phyloP scores from a whole-genome alignment of 2,888 invertebrate species.

The Cepaea hortensis region DNA sequence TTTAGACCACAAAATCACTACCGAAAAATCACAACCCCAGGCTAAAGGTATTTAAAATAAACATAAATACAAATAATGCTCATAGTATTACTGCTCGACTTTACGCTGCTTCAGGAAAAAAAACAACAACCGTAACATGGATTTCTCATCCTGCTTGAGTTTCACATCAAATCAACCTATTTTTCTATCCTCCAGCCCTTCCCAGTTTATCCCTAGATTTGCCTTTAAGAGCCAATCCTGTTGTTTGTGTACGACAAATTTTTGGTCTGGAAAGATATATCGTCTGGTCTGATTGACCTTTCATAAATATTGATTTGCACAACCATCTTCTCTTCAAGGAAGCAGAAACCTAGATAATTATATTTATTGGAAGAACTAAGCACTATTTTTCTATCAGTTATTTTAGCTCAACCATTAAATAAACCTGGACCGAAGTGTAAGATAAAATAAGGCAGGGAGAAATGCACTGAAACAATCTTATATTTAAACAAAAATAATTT shows the following conservation, averaged over 20 bases:
- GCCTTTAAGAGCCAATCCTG: not conserved
- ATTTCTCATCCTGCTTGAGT: no score
- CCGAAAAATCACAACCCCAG: no score
- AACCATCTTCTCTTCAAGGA: not conserved
- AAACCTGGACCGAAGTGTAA: not conserved
- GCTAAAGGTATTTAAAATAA: no score
- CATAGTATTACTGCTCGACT: no score
- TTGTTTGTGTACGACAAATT: slow-evolving; percentile 2
- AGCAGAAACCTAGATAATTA: not conserved
- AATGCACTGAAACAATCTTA: no score
- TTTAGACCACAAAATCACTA: no score
- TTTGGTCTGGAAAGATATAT: slow-evolving; percentile 32
- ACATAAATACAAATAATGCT: no score
- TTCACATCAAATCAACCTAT: not conserved
- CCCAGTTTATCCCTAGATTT: no score
- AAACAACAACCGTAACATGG: no score
- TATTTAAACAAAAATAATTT: no score
- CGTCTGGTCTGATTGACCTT: slow-evolving; percentile 17
- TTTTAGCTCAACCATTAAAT: not conserved
- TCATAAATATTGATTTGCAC: not conserved
- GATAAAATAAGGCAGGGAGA: slow-evolving; percentile 2
- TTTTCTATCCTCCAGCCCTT: not conserved
- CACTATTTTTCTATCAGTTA: not conserved
- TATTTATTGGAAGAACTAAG: slow-evolving; percentile 15
- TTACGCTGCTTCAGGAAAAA: no score